Evolutionary conservation across 2,797 vertebrate species (phyloP), one percentile per base, ranked within the genome.

Genomic region (Rhinophrynus dorsalis): DNA sequence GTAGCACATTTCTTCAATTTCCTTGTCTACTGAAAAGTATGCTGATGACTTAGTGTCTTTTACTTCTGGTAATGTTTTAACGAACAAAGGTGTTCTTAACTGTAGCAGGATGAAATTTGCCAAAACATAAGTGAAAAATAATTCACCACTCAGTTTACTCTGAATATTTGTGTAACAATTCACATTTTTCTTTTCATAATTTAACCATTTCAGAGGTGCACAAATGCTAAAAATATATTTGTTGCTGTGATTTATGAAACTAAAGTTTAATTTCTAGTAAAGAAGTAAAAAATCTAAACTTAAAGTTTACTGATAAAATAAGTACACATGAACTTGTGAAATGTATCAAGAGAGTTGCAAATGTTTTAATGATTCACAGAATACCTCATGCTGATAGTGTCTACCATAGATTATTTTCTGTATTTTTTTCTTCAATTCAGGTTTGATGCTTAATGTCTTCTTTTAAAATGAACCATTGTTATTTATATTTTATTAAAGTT

Each of bases 41-140:
- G 45, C 26, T 72, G 52, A 51, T 12, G n/a, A 23, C 59, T 20
- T 59, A 42, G 45, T 47, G 62, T 45, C 20, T 73, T 66, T 66
- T 59, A 52, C 62, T 73, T 73, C 69, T 66, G 62, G 69, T 66
- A 38, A 42, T 66, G 62, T 73, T 73, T 73, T 73, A 73, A 73
- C 62, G 6, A 73, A 66, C 62, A 59, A 73, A 73, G 69, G 69
- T 73, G 69, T 73, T 73, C 29, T 11, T 26, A 58, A 58, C 24
- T 38, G 24, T 44, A 58, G 20, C n/a, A 32, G 58, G 51, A 45
- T 33, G 69, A 35, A 59, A 66, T 73, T 73, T 57, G n/a, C 42
- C 30, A 71, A 71, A 71, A 66, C 11, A 66, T 29, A 72, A 59
- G 17, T 10, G 27, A 44, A 66, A 54, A 44, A 52, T 30, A 59